Conservation (phyloP, 2,888 invertebrate genomes). For the Aquatica leii region DNA sequence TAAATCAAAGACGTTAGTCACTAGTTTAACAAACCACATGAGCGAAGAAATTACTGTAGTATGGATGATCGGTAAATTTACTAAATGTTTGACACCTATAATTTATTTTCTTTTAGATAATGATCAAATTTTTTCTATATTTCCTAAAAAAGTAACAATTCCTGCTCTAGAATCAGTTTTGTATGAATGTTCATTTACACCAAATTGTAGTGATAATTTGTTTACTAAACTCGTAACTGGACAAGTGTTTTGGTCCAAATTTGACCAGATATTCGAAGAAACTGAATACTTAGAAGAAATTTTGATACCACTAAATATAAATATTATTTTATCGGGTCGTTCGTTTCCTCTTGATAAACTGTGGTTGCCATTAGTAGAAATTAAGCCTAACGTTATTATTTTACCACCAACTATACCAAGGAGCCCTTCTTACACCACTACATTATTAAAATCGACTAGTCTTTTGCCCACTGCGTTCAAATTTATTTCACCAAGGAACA, state of each 20-base stretch:
- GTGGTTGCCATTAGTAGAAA: slow-evolving; percentile 50
- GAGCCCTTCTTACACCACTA: slow-evolving; percentile 54
- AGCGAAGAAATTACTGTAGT: slow-evolving; percentile 40
- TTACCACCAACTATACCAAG: slow-evolving; percentile 50
- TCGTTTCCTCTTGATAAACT: slow-evolving; percentile 48
- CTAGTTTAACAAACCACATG: slow-evolving; percentile 46
- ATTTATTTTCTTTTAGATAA: slow-evolving; percentile 44
- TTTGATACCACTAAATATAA: slow-evolving; percentile 46
- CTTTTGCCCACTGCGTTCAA: slow-evolving; percentile 59
- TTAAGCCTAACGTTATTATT: slow-evolving; percentile 46
- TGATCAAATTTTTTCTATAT: slow-evolving; percentile 50
- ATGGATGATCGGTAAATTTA: slow-evolving; percentile 47
- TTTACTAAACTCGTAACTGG: slow-evolving; percentile 52
- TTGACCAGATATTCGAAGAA: slow-evolving; percentile 11
- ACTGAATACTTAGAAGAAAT: slow-evolving; percentile 13
- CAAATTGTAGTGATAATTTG: slow-evolving; percentile 47
- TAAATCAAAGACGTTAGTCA: slow-evolving; percentile 30
- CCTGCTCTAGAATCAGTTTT: slow-evolving; percentile 47
- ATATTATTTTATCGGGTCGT: slow-evolving; percentile 48
- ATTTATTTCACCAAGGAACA: slow-evolving; percentile 58
- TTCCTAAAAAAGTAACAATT: slow-evolving; percentile 49
- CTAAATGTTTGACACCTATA: background rate
- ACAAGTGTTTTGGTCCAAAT: slow-evolving; percentile 49
- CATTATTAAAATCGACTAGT: slow-evolving; percentile 56
- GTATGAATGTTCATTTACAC: slow-evolving; percentile 56